Percentiles rank a stretch among this genome's conserved stretches.
These are phyloP conservation scores for Rhogogaster chlorosoma DNA, from an alignment of 2,888 invertebrate species.

Conservation along the genomic window DNA sequence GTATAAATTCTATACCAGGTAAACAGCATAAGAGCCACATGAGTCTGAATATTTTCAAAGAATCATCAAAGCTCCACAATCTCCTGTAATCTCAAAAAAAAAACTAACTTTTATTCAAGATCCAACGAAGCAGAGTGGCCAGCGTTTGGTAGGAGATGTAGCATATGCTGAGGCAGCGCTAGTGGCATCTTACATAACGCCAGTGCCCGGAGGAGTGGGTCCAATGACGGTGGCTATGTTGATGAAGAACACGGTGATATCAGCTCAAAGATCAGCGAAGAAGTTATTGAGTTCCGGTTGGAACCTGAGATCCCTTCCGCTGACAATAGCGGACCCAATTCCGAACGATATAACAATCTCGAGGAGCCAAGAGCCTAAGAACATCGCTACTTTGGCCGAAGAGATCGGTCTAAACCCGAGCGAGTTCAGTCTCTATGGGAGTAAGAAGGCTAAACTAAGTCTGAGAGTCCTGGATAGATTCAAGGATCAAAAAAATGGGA, in stretches of 20 bases:
- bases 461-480: slow-evolving; percentile 90
- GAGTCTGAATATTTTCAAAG: neutral
- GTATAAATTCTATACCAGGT: slow-evolving; percentile 96
- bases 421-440: slow-evolving; percentile 95
- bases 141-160: slow-evolving; percentile 96
- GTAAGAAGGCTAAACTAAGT: slow-evolving; percentile 96
- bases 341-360: slow-evolving; percentile 97
- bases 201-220: slow-evolving; percentile 98
- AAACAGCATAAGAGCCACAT: slow-evolving; percentile 60
- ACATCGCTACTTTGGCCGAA: slow-evolving; percentile 86
- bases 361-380: slow-evolving; percentile 92
- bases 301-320: slow-evolving; percentile 85
- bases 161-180: slow-evolving; percentile 89
- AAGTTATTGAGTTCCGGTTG: slow-evolving; percentile 83
- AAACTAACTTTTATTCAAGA: slow-evolving; percentile 79
- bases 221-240: slow-evolving; percentile 99
- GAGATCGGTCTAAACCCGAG: slow-evolving; percentile 91
- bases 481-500: slow-evolving; percentile 85
- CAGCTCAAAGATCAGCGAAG: slow-evolving; percentile 85
- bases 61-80: neutral
- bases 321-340: slow-evolving; percentile 85
- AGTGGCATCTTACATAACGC: slow-evolving; percentile 94
- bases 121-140: slow-evolving; percentile 87
- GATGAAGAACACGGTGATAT: slow-evolving; percentile 95
- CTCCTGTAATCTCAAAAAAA: slow-evolving; percentile 41